These are phyloP conservation scores for Glossophaga mutica DNA, from an alignment of 2,797 vertebrate species.

Conservation along the genomic window DNA sequence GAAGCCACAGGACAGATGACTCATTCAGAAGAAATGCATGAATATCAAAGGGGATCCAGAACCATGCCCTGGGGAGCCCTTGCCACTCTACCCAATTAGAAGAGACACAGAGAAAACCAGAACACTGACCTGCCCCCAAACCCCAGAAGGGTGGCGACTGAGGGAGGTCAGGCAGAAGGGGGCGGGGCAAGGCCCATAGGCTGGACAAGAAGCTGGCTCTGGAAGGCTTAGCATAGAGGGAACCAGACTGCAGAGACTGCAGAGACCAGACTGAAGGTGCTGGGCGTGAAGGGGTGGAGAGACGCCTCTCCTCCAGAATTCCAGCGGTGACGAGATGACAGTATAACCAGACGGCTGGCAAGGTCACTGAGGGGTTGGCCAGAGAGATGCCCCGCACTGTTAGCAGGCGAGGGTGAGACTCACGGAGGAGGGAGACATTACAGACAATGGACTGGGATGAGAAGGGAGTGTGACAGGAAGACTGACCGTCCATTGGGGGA, in stretches of 20 bases:
- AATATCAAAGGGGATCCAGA: neutral
- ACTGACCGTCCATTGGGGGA: neutral
- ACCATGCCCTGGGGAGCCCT: neutral
- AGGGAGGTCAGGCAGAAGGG: neutral
- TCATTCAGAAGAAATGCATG: neutral
- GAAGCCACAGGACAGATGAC: neutral
- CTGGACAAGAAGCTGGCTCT: neutral
- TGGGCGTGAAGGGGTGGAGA: fast-evolving
- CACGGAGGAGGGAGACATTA: neutral
- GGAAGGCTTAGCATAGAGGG: neutral
- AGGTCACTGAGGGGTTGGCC: neutral
- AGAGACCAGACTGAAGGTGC: too few relatives aligned
- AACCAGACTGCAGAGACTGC: neutral
- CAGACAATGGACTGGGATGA: neutral
- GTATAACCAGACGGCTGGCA: neutral
- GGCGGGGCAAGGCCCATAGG: too few relatives aligned
- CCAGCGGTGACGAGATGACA: neutral
- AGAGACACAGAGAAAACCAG: neutral
- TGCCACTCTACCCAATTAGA: too few relatives aligned
- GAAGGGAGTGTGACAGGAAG: neutral
- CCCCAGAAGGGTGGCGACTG: neutral
- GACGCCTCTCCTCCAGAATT: neutral
- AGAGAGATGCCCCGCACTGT: too few relatives aligned
- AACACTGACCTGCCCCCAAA: neutral
- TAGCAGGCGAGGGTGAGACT: neutral